Evolutionary conservation across 2,113 vertebrate species (phyloP), one percentile per base, ranked within the genome.

Genomic region (Corydoras sp.): DNA sequence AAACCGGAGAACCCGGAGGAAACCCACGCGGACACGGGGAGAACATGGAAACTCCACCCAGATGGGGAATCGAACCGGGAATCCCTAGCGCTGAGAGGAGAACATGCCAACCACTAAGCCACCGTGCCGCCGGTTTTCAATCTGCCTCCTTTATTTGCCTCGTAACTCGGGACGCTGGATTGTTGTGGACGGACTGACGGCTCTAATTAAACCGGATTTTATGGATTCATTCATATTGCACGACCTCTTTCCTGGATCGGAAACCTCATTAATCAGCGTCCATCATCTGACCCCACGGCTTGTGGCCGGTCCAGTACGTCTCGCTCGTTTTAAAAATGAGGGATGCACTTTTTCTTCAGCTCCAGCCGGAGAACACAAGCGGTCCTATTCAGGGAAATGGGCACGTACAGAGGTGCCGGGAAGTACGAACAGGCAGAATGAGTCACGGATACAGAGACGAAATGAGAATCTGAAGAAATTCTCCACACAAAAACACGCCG

Each of bases 181-280:
- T 59, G 35, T 50, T 59, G 24, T 30, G 32, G 12, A 12, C 53
- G 35, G 56, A 43, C 61, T 43, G 35, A 43, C 35, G 4, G 35
- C 35, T 43, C 56, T 60, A 43, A 62, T 70, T 58, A 72, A 71
- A 63, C 58, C 50, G 49, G 50, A 68, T 30, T 31, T 10, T 76
- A 50, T 68, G 54, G 65, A 69, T 64, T 72, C 48, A 69, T 54
- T 77, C 53, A 59, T 55, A 63, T 60, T 69, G 61, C 65, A 59
- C 55, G 65, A 58, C 58, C 29, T 18, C 32, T 72, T 72, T 76
- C 53, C 69, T 72, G 24, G 9, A 14, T 51, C 43, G 60, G 48
- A 72, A 62, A 68, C 65, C 64, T 49, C 60, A 72, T 72, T 76
- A 30, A 75, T 70, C 62, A 65, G 48, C 10, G 10, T 29, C 51